A percentile compares a stretch with the other conserved stretches of the same genome.
Evolutionary conservation across 2,113 vertebrate genomes (phyloP).

Genomic region (Tenebrosternarchus preto): DNA sequence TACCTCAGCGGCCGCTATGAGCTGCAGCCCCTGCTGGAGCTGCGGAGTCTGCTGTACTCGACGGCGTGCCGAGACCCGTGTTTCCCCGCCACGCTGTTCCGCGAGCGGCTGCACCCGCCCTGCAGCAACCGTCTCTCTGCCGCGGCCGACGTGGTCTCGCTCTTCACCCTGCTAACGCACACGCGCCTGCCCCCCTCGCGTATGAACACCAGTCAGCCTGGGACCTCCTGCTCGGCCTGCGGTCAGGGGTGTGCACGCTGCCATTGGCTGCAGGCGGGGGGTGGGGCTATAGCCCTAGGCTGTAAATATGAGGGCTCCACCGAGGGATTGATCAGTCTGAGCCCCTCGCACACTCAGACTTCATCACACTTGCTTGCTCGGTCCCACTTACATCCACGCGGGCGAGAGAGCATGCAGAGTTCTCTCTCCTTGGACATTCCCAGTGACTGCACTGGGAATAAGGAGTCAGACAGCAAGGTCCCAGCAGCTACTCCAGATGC

Average conservation of each 20-base stretch:
- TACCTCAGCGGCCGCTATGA: slow-evolving; percentile 90
- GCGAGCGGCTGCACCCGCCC: slow-evolving; percentile 79
- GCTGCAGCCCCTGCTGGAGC: slow-evolving; percentile 84
- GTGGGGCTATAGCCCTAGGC: slow-evolving; percentile 37
- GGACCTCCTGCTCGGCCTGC: slow-evolving; percentile 71
- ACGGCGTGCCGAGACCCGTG: slow-evolving; percentile 91
- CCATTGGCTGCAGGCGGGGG: slow-evolving; percentile 60
- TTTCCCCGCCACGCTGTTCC: slow-evolving; percentile 92
- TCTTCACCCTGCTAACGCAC: slow-evolving; percentile 96
- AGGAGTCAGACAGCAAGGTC: slow-evolving; percentile 61
- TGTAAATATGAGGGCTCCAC: slow-evolving; percentile 57
- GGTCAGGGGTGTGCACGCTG: slow-evolving; percentile 63
- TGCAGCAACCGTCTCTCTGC: slow-evolving; percentile 84
- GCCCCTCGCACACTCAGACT: slow-evolving; percentile 25
- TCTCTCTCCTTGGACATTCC: slow-evolving; percentile 13
- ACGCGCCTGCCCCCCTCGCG: slow-evolving; percentile 76
- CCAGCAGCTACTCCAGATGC: slow-evolving; percentile 62
- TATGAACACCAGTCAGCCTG: slow-evolving; percentile 72
- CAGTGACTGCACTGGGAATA: slow-evolving; percentile 56
- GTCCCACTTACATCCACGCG: slow-evolving; percentile 15
- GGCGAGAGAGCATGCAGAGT: slow-evolving; percentile 45
- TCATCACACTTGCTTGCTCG: slow-evolving; percentile 15
- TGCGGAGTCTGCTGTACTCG: slow-evolving; percentile 88
- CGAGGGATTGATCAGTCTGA: slow-evolving; percentile 38
- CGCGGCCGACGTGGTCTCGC: slow-evolving; percentile 93